Conservation (phyloP, 2,888 invertebrate species). For the Tenthredo scrophulariae region DNA sequence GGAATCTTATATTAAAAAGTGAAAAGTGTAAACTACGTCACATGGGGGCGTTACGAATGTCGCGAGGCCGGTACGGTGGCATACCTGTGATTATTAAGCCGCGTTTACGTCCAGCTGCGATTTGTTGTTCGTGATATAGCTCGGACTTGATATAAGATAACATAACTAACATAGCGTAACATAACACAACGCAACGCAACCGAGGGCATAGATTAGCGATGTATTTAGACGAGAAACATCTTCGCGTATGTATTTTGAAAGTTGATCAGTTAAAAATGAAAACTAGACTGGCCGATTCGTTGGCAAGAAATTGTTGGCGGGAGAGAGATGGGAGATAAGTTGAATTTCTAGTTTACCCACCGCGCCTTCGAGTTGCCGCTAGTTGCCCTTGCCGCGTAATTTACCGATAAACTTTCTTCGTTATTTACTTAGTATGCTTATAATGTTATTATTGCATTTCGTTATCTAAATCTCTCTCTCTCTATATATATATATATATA, state of each 20-base stretch:
- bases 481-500: not conserved
- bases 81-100: constrained; percentile 32
- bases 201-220: not conserved
- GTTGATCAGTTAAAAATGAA: not conserved
- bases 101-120: constrained; percentile 23
- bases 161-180: not conserved
- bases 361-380: constrained; percentile 64
- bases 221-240: not conserved
- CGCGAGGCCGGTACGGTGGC: not conserved
- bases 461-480: constrained; percentile 48
- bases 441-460: constrained; percentile 44
- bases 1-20: constrained; percentile 41
- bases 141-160: not conserved
- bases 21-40: constrained; percentile 45
- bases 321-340: constrained; percentile 40
- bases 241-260: not conserved
- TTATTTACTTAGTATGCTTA: constrained; percentile 37
- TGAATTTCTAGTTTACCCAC: constrained; percentile 59
- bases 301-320: constrained; percentile 35
- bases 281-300: not conserved
- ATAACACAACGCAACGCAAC: not conserved
- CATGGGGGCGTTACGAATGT: constrained; percentile 27
- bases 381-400: constrained; percentile 20
- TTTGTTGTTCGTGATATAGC: not conserved
- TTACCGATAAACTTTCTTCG: constrained; percentile 52